Base-by-base conservation (phyloP, 2,888 invertebrate species). In the Ethmia dodecea region DNA sequence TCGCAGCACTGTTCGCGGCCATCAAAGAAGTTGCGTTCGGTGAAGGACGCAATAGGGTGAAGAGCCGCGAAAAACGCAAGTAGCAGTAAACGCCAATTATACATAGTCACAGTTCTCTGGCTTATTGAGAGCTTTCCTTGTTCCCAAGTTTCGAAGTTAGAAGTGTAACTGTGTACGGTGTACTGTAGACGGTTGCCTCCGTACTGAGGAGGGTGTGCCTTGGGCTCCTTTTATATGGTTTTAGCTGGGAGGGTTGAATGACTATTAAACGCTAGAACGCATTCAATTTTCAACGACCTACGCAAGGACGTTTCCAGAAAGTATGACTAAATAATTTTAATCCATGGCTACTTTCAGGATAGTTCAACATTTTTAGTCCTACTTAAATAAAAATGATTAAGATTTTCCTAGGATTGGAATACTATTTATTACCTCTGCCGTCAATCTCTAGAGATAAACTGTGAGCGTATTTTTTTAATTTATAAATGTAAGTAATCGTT, bases 31-130 rank as follows among this genome's bases (percentile, higher is more conserved):
- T 59, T 69, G 47, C 57, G 55, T 34, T 78, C 76, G 35, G 63
- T 58, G 50, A 62, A 73, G 40, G 78, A 71, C 47, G 60, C 60
- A 54, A 70, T 70, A 42, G 77, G 76, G 46, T 78, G 70, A 43
- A 79, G 59, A 42, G 75, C 62, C 60, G 74, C 73, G 59, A 76
- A 61, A 63, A 80, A 64, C 62, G 76, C 73, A 62, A 81, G 63
- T 45, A 86, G 63, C 47, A 77, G 67, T 56, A 83, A 76, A 78
- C 72, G 67, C 81, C 83, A 80, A 70, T 75, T 76, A 83, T 83
- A 67, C 86, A 86, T 86, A 83, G 75, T 84, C 68, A 77, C 77
- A 59, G 71, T 60, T 62, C 61, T 55, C 61, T 55, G 64, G 51
- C 46, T 43, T 55, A 51, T 55, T 47, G 33, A 31, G 36, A 38